Base-by-base conservation (phyloP, 2,797 vertebrate species). In the Lutra lutra region DNA sequence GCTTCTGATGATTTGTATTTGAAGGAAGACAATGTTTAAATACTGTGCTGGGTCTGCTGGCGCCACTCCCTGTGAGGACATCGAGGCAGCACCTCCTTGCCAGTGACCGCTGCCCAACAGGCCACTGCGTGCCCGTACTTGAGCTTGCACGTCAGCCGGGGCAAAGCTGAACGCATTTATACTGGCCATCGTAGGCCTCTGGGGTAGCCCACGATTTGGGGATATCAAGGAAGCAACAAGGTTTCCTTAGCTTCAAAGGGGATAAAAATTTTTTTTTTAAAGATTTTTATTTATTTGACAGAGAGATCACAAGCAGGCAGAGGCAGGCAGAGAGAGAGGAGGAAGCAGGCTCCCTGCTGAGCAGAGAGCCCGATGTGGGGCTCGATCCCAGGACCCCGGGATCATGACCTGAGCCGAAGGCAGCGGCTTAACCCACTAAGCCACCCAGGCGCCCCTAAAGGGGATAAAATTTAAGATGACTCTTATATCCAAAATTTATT, bases 101-200 rank as follows among this genome's bases (percentile, higher is more conserved):
- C 2, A 7, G 70, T 3, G 40, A 27, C 72, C 2, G 15, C 38
- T 1, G 72, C 72, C 40, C 40, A 43, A 15, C 7, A 17, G 40
- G 72, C 25, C 43, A 14, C 40, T 27, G 14, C 1, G 2, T 7
- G 25, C 13, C 38, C 3, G 1, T 5, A 4, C 40, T 8, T 25
- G 72, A 46, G 72, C 40, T 1, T 17, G 4, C 15, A 46, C 14
- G 14, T 17, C 72, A 18, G 72, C 40, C 14, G 7, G 7, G 14
- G 72, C 7, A 29, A 46, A 75, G 14, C 38, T 25, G 70, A 8
- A 75, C 2, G 17, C 40, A 46, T 46, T 15, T 29, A 18, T 40
- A 40, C 12, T 14, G 38, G 25, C 38, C 1, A 13, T 10, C 40
- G 2, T 2, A 27, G 40, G 72, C 72, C 72, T 29, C 29, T 17